Conservation (phyloP, 2,888 invertebrate genomes). For the Didymodactylos carnosus region DNA sequence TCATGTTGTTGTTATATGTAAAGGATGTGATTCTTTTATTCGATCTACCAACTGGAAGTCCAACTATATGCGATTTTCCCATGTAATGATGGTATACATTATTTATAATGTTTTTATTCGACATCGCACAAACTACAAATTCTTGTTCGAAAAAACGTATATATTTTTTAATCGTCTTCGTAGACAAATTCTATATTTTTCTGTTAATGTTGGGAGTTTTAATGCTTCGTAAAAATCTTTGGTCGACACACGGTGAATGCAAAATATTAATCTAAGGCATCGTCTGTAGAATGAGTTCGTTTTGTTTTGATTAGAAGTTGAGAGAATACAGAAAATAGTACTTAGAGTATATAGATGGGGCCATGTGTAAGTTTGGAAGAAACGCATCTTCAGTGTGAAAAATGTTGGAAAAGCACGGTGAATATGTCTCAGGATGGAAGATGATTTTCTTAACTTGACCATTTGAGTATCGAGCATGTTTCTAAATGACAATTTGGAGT, state of each 20-base stretch:
- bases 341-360: neutral
- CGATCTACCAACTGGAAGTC: no score
- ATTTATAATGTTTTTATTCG: neutral
- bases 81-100: neutral
- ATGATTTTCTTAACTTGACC: neutral
- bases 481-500: neutral
- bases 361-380: neutral
- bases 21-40: no score
- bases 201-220: neutral
- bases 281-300: neutral
- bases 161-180: neutral
- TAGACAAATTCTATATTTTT: neutral
- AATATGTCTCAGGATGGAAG: neutral
- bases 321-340: neutral
- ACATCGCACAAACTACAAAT: neutral
- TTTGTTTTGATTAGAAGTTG: neutral
- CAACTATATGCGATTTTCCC: no score
- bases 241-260: neutral
- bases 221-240: neutral
- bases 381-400: neutral
- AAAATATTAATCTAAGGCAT: neutral
- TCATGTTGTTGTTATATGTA: no score
- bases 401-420: neutral
- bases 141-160: neutral
- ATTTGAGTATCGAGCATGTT: neutral